Base-by-base conservation (phyloP, 1,140 invertebrate genomes). In the Andricus grossulariae region DNA sequence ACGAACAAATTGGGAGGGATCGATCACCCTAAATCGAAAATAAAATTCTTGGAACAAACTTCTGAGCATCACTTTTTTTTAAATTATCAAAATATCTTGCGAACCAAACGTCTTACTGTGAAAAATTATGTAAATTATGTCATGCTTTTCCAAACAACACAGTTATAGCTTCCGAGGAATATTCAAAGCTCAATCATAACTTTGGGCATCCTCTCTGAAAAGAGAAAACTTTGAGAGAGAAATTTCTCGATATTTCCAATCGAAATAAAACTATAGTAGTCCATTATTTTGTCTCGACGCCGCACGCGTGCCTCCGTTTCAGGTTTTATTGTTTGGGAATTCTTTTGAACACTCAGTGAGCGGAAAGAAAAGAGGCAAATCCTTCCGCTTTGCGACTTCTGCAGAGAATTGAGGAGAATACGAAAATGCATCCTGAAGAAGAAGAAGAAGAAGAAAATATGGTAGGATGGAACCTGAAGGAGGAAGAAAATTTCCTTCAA, bases 401-500 rank as follows among this genome's bases (percentile, higher is more conserved):
- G 73, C 54, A 50, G 45, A 73, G 79, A 79, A 72, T 51, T 57
- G 72, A 80, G 80, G 79, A 80, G 74, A 80, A 76, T 77, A 81
- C 76, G 76, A 81, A 74, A 74, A 66, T 45, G 51, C 78, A 82
- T 81, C 81, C 81, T 81, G 60, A 72, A 72, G 77, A 83, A 82
- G 76, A 78, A 73, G 71, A 76, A 66, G 52, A 51, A 72, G 21
- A 49, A 39, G 49, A 78, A 16, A 80, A 80, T 80, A 51, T 39
- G 54, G 45, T 57, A 18, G 72, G 50, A 19, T 16, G 75, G 60
- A 52, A 80, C 78, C 39, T 50, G 71, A 25, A 66, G 78, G 77
- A 66, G 78, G 77, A 78, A 66, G 78, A 80, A 70, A 71, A 70
- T 60, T 79, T 81, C 51, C 73, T 50, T 72, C 49, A 8, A 39